phyloP scores from a whole-genome alignment of 2,888 invertebrate species.

The Fabriciana adippe region DNA sequence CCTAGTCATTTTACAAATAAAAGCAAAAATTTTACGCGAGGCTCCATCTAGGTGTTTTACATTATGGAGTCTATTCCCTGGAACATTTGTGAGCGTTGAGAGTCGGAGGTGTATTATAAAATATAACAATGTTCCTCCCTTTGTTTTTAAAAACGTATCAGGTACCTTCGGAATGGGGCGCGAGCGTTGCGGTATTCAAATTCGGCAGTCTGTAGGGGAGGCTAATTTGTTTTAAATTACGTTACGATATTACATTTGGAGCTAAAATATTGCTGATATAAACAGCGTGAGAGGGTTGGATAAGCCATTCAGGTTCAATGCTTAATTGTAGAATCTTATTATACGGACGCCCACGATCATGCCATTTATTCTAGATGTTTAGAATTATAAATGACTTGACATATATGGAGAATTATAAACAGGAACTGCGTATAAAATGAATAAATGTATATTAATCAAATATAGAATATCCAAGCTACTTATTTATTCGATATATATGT shows the following conservation, averaged over 20 bases:
- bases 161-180: conserved; percentile 66
- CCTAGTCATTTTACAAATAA: conserved; percentile 55
- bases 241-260: conserved; percentile 78
- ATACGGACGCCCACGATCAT: conserved; percentile 26
- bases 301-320: conserved; percentile 42
- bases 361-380: conserved; percentile 38
- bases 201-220: conserved; percentile 72
- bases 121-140: conserved; percentile 67
- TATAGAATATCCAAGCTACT: not conserved
- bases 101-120: conserved; percentile 68
- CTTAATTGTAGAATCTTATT: conserved; percentile 36
- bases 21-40: conserved; percentile 62
- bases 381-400: conserved; percentile 23
- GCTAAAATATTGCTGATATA: conserved; percentile 76
- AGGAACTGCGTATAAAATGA: conserved; percentile 8
- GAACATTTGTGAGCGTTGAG: conserved; percentile 56
- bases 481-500: not conserved
- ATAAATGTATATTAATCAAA: conserved; percentile 10
- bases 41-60: conserved; percentile 64
- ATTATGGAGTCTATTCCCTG: conserved; percentile 70
- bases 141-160: conserved; percentile 71
- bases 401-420: conserved; percentile 15
- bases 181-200: conserved; percentile 75
- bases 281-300: conserved; percentile 72
- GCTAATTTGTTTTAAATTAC: conserved; percentile 82